Evolutionary conservation across 1,140 invertebrate genomes (phyloP).

Genomic region (Temnothorax curvispinosus): DNA sequence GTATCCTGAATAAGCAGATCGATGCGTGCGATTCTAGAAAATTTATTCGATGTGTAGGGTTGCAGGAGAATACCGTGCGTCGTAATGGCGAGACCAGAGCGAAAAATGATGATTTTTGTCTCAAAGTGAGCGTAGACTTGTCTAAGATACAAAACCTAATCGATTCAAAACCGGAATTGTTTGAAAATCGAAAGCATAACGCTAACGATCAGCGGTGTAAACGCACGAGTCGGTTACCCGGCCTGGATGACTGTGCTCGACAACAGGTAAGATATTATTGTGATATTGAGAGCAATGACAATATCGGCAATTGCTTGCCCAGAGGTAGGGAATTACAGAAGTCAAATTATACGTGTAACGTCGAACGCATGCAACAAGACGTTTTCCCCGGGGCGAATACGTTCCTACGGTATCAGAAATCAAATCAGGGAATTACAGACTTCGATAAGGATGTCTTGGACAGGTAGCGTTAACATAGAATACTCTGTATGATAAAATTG

Average conservation of each 20-base stretch:
- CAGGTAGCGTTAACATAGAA: slow-evolving; percentile 1
- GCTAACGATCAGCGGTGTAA: slow-evolving; percentile 6
- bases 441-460: slow-evolving; percentile 30
- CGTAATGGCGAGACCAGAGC: neutral
- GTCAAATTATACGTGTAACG: neutral
- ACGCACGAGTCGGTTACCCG: neutral
- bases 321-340: slow-evolving; percentile 1
- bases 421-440: neutral
- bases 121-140: slow-evolving; percentile 82
- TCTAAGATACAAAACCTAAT: slow-evolving; percentile 78
- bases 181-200: slow-evolving; percentile 61
- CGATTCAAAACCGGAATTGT: slow-evolving; percentile 72
- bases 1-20: slow-evolving; percentile 33
- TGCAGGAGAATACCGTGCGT: slow-evolving; percentile 5
- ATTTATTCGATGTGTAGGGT: neutral
- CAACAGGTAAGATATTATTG: neutral
- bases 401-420: neutral
- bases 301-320: too few species aligned
- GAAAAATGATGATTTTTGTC: neutral
- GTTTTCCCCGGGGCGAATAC: neutral
- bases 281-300: neutral
- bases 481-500: slow-evolving; percentile 21
- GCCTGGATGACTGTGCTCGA: neutral
- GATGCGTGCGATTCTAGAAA: neutral
- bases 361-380: neutral